Evolutionary conservation across 2,888 invertebrate genomes (phyloP).

Genomic region (Melikaiella ostensackeni): DNA sequence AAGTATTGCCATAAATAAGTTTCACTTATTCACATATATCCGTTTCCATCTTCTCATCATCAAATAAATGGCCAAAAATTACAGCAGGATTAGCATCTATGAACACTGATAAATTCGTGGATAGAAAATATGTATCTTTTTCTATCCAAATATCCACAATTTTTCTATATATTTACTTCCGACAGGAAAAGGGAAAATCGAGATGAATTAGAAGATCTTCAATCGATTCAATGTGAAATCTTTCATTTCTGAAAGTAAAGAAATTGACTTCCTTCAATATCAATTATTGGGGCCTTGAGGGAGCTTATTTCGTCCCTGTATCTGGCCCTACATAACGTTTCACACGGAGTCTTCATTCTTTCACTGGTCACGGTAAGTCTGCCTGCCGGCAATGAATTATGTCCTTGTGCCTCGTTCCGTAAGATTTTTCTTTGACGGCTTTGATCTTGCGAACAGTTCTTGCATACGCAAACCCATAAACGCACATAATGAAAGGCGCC

Average conservation of each 20-base stretch:
- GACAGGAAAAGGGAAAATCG: neutral
- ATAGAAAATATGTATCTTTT: too few species aligned
- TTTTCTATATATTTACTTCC: too few species aligned
- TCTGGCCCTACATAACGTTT: neutral
- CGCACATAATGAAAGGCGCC: neutral
- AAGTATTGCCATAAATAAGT: too few species aligned
- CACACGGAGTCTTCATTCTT: constrained; percentile 6
- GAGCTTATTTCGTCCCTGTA: neutral
- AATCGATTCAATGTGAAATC: neutral
- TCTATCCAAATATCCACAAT: too few species aligned
- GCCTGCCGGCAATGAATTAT: constrained; percentile 68
- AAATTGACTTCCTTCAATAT: neutral
- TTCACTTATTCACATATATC: too few species aligned
- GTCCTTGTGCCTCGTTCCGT: constrained; percentile 53
- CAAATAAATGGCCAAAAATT: too few species aligned
- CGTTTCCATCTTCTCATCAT: too few species aligned
- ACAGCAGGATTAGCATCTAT: too few species aligned
- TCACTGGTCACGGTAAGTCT: constrained; percentile 61
- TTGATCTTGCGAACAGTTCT: constrained; percentile 17
- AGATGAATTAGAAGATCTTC: neutral
- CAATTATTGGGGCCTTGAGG: neutral
- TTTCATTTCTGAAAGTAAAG: neutral
- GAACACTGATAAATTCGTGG: too few species aligned
- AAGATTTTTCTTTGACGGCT: constrained; percentile 58
- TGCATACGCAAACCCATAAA: neutral